Base-by-base conservation (phyloP, 2,113 vertebrate species). In the Etia nguti region DNA sequence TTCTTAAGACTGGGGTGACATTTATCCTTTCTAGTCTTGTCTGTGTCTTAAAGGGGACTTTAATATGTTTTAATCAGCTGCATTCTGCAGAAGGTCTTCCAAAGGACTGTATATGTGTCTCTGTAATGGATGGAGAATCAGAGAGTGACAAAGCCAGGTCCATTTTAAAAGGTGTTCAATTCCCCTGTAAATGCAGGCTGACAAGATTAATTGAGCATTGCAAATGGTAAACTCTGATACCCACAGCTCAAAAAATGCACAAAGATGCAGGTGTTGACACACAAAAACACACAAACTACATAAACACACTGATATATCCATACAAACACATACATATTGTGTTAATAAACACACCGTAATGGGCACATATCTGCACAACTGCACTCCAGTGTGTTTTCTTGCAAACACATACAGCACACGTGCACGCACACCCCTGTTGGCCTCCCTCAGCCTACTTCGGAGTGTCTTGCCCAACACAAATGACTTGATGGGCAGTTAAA, bases 401-500 rank as follows among this genome's bases (percentile, higher is more conserved):
- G 24, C 55, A 81, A 81, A 48, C 65, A 77, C 82, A 88, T 77
- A 54, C 77, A 82, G 4, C 60, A 83, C 79, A 75, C 83, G 54
- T 34, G n/a, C 84, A 83, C 36, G 13, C 88, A 84, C 82, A 77
- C 70, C 87, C 60, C 86, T 79, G 80, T 92, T 88, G 85, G 93
- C 91, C 90, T 93, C 88, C 54, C 87, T 92, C 86, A 87, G 93
- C 93, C 92, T 92, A 91, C 92, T 94, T 93, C 86, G 92, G 92
- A 93, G 92, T 93, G 94, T 96, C 97, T 96, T 96, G 96, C 96
- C 96, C 94, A 89, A 91, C 95, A 98, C 98, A 99, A 98, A 99
- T 98, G 98, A 98, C 97, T 97, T 97, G 97, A 99, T 98, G 97
- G 98, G 98, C 98, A 98, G 98, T 98, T 98, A 99, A 99, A 98